These are phyloP conservation scores for Perognathus longimembris DNA, from an alignment of 2,113 vertebrate genomes.

Conservation along the genomic window DNA sequence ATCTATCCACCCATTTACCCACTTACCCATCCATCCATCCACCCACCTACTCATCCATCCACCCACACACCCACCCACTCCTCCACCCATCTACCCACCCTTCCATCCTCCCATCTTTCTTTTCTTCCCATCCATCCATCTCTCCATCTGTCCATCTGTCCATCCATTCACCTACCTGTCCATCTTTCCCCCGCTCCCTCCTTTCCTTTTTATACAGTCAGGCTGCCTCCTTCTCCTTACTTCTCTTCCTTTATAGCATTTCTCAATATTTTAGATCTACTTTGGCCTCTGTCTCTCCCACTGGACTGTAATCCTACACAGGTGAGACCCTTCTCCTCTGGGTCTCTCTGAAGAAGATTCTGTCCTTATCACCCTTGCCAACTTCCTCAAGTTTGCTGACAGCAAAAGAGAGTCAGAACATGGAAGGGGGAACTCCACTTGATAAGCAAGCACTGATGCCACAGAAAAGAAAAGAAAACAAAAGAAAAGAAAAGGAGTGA, in stretches of 20 bases:
- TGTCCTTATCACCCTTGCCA: neutral
- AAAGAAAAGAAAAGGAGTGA: constrained; percentile 21
- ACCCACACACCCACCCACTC: too few relatives aligned
- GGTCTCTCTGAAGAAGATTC: neutral
- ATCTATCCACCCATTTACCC: neutral
- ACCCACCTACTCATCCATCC: neutral
- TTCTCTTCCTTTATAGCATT: neutral
- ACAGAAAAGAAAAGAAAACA: constrained; percentile 39
- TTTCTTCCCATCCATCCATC: neutral
- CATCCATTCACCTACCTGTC: too few relatives aligned
- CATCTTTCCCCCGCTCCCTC: neutral
- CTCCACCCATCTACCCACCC: too few relatives aligned
- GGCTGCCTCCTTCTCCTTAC: too few relatives aligned
- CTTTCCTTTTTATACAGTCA: neutral
- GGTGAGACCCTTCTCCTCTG: too few relatives aligned
- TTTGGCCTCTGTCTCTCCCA: neutral
- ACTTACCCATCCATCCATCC: neutral
- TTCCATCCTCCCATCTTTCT: neutral
- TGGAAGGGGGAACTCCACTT: constrained; percentile 1
- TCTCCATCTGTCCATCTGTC: too few relatives aligned
- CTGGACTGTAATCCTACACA: neutral
- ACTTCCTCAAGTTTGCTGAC: neutral
- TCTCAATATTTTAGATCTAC: neutral
- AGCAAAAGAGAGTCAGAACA: neutral
- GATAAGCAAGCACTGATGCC: constrained; percentile 29